These are phyloP conservation scores for Odobenus rosmarus DNA, from an alignment of 2,113 vertebrate genomes.

Conservation along the genomic window DNA sequence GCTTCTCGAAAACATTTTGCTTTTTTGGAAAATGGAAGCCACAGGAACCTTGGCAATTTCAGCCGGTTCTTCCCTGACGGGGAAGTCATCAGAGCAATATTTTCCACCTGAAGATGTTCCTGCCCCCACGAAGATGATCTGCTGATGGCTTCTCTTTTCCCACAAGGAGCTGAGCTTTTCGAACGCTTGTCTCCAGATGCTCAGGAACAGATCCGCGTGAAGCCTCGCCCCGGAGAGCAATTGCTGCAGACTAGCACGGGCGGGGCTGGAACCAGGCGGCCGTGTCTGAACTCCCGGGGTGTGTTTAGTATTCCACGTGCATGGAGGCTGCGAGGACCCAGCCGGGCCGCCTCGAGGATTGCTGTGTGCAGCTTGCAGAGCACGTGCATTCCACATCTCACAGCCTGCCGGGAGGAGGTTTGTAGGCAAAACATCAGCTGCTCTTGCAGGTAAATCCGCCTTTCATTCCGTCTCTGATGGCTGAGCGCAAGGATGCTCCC, in stretches of 20 bases:
- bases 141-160: background rate
- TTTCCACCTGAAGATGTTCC: slow-evolving; percentile 15
- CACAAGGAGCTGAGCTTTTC: background rate
- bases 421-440: background rate
- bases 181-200: fast-evolving
- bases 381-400: background rate
- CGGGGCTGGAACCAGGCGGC: slow-evolving; percentile 26
- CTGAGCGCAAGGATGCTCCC: background rate
- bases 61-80: background rate
- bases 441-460: background rate
- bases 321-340: background rate
- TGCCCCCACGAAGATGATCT: background rate
- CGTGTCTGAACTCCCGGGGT: background rate
- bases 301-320: slow-evolving; percentile 52
- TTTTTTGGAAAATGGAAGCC: slow-evolving; percentile 2
- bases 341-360: background rate
- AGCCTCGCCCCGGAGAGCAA: background rate
- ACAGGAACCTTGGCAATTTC: background rate
- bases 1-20: background rate
- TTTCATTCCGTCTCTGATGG: fast-evolving
- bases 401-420: background rate
- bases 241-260: background rate
- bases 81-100: background rate
- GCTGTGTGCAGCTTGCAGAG: background rate
- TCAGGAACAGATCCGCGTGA: background rate